These are phyloP conservation scores for Perca fluviatilis DNA, from an alignment of 2,113 vertebrate genomes.

Conservation along the genomic window DNA sequence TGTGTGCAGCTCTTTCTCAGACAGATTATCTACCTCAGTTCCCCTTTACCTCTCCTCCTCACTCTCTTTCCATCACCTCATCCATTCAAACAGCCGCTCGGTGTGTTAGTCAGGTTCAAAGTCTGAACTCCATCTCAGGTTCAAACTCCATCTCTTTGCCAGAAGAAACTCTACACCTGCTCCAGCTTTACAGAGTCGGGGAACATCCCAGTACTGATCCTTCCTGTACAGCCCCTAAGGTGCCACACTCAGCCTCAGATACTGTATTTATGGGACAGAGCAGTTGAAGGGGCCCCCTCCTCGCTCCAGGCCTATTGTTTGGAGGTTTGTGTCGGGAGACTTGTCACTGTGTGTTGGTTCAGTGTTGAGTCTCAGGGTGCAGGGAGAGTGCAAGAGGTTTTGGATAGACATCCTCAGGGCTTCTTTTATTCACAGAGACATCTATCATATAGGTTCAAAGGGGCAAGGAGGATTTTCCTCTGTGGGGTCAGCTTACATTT, in stretches of 20 bases:
- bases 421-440: slow-evolving; percentile 56
- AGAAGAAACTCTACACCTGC: slow-evolving; percentile 71
- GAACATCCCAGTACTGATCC: slow-evolving; percentile 52
- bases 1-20: slow-evolving; percentile 25
- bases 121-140: slow-evolving; percentile 47
- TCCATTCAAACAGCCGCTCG: slow-evolving; percentile 51
- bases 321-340: slow-evolving; percentile 32
- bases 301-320: slow-evolving; percentile 38
- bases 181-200: slow-evolving; percentile 39
- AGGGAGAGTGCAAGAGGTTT: slow-evolving; percentile 57
- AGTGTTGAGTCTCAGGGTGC: slow-evolving; percentile 56
- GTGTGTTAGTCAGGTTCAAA: slow-evolving; percentile 71
- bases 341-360: slow-evolving; percentile 34
- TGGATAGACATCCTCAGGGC: slow-evolving; percentile 54
- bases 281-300: neutral
- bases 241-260: slow-evolving; percentile 53
- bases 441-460: slow-evolving; percentile 72
- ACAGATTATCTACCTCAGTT: slow-evolving; percentile 51
- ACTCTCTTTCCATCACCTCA: slow-evolving; percentile 42
- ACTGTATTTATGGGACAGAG: slow-evolving; percentile 52
- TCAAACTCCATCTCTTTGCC: slow-evolving; percentile 33
- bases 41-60: slow-evolving; percentile 38
- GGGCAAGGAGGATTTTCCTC: slow-evolving; percentile 55
- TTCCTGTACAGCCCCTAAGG: slow-evolving; percentile 51
- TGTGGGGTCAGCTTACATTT: slow-evolving; percentile 59